Conservation (phyloP, 1,140 invertebrate species). For the Belonocnema kinseyi region DNA sequence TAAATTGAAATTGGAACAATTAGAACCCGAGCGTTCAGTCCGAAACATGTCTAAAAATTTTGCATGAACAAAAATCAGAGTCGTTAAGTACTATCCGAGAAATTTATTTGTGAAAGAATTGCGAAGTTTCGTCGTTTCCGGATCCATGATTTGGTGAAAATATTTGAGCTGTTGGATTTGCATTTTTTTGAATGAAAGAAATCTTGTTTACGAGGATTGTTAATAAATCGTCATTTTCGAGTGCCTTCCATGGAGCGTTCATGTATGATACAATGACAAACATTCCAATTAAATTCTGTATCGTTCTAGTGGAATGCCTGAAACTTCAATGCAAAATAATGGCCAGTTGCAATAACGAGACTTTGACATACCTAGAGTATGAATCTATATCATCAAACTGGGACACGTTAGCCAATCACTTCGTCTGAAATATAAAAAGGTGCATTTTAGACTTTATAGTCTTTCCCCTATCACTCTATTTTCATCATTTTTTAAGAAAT, state of each 20-base stretch:
- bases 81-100: too few relatives aligned
- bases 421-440: conserved; percentile 6
- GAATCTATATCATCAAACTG: conserved; percentile 19
- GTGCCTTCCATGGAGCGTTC: conserved; percentile 11
- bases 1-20: background rate
- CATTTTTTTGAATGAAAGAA: conserved; percentile 5
- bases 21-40: too few relatives aligned
- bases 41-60: too few relatives aligned
- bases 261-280: conserved; percentile 31
- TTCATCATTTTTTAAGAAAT: too few relatives aligned
- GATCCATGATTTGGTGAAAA: background rate
- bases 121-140: too few relatives aligned
- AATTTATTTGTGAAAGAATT: too few relatives aligned
- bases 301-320: conserved; percentile 22
- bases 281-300: conserved; percentile 31
- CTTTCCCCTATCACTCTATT: background rate
- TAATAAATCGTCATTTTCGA: conserved; percentile 24
- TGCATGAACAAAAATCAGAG: too few relatives aligned
- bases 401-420: conserved; percentile 19
- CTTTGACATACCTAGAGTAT: conserved; percentile 15
- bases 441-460: background rate
- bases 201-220: conserved; percentile 20
- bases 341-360: conserved; percentile 29
- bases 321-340: conserved; percentile 27
- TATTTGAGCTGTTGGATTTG: conserved; percentile 11